A percentile compares a stretch with the other conserved stretches of the same genome.
Evolutionary conservation across 2,113 vertebrate species (phyloP).

Genomic region (Triplophysa dalaica): DNA sequence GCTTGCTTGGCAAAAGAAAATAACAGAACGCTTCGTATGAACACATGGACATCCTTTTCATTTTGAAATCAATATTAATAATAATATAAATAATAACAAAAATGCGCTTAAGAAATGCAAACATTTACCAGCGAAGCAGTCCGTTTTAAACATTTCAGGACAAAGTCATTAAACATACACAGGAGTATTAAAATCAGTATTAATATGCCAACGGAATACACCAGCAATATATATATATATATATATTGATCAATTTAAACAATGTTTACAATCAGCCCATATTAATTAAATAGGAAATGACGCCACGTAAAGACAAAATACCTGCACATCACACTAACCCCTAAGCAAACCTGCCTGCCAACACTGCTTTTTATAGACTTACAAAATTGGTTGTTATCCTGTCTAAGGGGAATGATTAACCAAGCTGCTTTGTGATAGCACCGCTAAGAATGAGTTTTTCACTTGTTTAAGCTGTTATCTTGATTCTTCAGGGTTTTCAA

Average conservation of each 20-base stretch:
- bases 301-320: not conserved
- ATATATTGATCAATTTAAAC: not conserved
- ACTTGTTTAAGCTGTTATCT: not conserved
- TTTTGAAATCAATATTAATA: not conserved
- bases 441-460: not conserved
- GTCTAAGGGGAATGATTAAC: conserved; percentile 21
- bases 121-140: not conserved
- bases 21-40: not conserved
- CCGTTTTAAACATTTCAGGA: not conserved
- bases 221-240: not conserved
- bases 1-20: not conserved
- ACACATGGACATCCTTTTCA: not conserved
- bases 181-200: not conserved
- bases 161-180: not conserved
- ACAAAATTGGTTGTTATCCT: conserved; percentile 9
- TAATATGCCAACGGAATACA: not conserved
- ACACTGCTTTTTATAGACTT: conserved; percentile 21
- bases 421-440: not conserved
- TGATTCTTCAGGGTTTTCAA: not conserved
- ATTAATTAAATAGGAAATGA: not conserved
- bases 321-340: not conserved
- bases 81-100: not conserved
- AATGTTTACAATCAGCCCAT: not conserved
- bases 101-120: no score
- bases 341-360: not conserved